Evolutionary conservation across 2,113 vertebrate species (phyloP), one percentile per base, ranked within the genome.

Genomic region (Grantiella picta): DNA sequence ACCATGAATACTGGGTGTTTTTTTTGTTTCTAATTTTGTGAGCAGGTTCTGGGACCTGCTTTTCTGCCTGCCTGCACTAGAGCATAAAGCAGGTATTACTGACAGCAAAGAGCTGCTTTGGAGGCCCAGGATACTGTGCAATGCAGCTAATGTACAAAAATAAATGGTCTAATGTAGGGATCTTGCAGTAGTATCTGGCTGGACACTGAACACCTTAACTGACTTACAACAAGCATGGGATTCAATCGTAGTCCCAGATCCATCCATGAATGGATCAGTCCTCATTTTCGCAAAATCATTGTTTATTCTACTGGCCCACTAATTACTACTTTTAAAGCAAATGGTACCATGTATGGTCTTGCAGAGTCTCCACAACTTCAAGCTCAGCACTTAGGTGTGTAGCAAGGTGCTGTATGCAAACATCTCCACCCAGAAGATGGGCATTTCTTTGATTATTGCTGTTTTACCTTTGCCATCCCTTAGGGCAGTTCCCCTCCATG

Each of bases 311-410:
- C 61, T 77, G 50, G 53, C 11, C n/a, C 33, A 80, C 24, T 86
- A 80, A 90, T 89, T 82, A 47, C 57, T 64, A 20, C 40, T 53
- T 83, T 73, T 77, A 88, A 60, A 90, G 40, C 50, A 86, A 90
- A 85, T 19, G 20, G 33, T 36, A 52, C 82, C 53, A 25, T n/a
- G 45, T 45, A 92, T 61, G 59, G 36, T 73, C 86, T 94, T 86
- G 82, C 49, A 86, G 9, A 95, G 27, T 8, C 50, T 35, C 53
- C 89, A 65, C 63, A 66, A 40, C 31, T 28, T n/a, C 17, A 10
- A 89, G 76, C 59, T 94, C 3, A 5, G 60, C 28, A 65, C 31
- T 49, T 10, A 45, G 28, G 20, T 20, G n/a, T 50, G 56, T 8
- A 59, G 73, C 64, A 82, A 73, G 33, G 88, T 57, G 42, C 54